Conservation (phyloP, 2,797 vertebrate genomes). For the Ceyx erithaca region DNA sequence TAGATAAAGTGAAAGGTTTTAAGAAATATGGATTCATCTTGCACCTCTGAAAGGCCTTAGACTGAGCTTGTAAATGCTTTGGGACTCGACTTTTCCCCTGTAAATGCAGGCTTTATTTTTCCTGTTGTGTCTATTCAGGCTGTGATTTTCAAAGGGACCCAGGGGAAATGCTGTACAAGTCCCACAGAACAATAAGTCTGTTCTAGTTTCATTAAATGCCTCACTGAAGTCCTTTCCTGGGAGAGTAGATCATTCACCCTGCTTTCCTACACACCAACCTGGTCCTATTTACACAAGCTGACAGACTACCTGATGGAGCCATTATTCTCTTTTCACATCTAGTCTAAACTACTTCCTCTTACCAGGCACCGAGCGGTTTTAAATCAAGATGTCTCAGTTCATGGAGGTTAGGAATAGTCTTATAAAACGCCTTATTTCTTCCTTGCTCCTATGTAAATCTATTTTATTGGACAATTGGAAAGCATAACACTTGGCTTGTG, state of each 20-base stretch:
- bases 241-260: slow-evolving; percentile 44
- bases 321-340: slow-evolving; percentile 62
- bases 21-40: background rate
- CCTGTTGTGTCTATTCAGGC: slow-evolving; percentile 27
- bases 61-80: background rate
- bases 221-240: slow-evolving; percentile 58
- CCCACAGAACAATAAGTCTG: slow-evolving; percentile 27
- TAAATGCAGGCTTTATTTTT: slow-evolving; percentile 29
- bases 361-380: slow-evolving; percentile 35
- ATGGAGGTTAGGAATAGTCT: background rate
- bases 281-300: slow-evolving; percentile 54
- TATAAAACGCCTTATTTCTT: slow-evolving; percentile 36
- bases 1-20: background rate
- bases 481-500: slow-evolving; percentile 47
- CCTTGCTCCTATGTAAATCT: slow-evolving; percentile 67
- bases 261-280: background rate
- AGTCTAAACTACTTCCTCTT: slow-evolving; percentile 65
- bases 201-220: slow-evolving; percentile 46
- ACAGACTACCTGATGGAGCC: slow-evolving; percentile 63
- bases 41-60: background rate
- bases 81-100: background rate
- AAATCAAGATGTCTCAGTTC: slow-evolving; percentile 61
- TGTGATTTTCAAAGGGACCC: slow-evolving; percentile 1
- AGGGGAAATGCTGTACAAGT: background rate
- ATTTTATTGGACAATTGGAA: slow-evolving; percentile 75